Percentiles rank a stretch among this genome's conserved stretches.
Conservation (phyloP, 2,888 invertebrate species). For the Orthosia incerta region DNA sequence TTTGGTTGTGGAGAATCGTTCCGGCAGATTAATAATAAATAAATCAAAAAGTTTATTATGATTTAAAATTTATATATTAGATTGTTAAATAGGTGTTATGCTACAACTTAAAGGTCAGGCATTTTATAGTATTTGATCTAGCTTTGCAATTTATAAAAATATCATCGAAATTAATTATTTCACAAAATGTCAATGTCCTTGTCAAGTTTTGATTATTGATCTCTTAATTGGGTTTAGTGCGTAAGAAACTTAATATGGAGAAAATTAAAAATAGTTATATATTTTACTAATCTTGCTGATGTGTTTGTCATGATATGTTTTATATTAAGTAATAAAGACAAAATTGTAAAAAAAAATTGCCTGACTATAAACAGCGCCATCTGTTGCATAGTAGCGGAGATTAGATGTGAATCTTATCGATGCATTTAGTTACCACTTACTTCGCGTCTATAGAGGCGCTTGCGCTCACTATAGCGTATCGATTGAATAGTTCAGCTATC, state of each 20-base stretch:
- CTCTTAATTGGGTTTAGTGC: neutral
- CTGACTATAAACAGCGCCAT: conserved; percentile 67
- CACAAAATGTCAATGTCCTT: conserved; percentile 66
- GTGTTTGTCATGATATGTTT: neutral
- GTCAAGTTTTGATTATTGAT: conserved; percentile 29
- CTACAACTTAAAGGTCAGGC: conserved; percentile 1
- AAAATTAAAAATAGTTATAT: neutral
- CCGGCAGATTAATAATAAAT: conserved; percentile 17
- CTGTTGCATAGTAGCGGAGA: conserved; percentile 69
- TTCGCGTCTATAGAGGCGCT: neutral
- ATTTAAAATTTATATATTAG: neutral
- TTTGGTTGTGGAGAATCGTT: conserved; percentile 11
- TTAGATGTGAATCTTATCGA: neutral
- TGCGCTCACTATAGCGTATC: conserved; percentile 14
- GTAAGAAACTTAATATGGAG: neutral
- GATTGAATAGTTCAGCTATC: conserved; percentile 52
- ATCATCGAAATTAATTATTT: conserved; percentile 41
- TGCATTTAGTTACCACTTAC: too few species aligned
- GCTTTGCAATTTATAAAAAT: conserved; percentile 7
- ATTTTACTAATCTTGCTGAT: neutral
- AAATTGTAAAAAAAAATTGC: neutral
- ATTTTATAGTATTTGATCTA: conserved; percentile 28
- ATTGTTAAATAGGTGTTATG: neutral
- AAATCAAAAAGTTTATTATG: neutral
- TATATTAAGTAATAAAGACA: neutral